phyloP scores from a whole-genome alignment of 2,888 invertebrate genomes.

The Crossocerus cetratus region DNA sequence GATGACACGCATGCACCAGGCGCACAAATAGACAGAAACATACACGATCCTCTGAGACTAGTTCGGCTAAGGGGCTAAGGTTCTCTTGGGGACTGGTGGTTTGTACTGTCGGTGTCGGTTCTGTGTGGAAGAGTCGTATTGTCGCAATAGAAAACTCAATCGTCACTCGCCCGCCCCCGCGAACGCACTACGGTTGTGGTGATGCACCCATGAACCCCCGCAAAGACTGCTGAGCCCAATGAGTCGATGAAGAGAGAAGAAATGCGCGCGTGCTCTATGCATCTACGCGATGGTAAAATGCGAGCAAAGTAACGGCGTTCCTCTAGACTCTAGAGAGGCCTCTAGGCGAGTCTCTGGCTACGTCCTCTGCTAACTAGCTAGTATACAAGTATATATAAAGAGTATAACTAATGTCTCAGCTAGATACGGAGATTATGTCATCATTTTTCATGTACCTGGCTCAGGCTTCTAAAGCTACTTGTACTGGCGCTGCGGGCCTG shows the following conservation, averaged over 20 bases:
- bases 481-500: constrained; percentile 93
- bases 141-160: no score
- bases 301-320: constrained; percentile 7
- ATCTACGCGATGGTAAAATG: constrained; percentile 47
- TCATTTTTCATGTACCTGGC: constrained; percentile 83
- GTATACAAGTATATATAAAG: constrained; percentile 23
- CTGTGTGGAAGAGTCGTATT: no score
- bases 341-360: constrained; percentile 51
- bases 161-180: no score
- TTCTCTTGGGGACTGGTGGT: no score
- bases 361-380: constrained; percentile 47
- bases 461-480: constrained; percentile 93
- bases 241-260: constrained; percentile 11
- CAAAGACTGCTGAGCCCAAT: neutral
- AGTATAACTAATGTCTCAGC: constrained; percentile 53
- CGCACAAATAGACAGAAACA: no score
- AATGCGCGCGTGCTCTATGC: constrained; percentile 44
- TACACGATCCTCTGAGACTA: no score
- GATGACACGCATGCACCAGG: neutral
- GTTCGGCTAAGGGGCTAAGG: no score
- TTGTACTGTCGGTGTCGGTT: no score
- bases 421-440: constrained; percentile 59
- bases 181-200: constrained; percentile 26
- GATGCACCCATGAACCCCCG: constrained; percentile 18
- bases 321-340: constrained; percentile 23